These are phyloP conservation scores for Macrobrachium nipponense DNA, from an alignment of 1,140 invertebrate genomes.

Conservation along the genomic window DNA sequence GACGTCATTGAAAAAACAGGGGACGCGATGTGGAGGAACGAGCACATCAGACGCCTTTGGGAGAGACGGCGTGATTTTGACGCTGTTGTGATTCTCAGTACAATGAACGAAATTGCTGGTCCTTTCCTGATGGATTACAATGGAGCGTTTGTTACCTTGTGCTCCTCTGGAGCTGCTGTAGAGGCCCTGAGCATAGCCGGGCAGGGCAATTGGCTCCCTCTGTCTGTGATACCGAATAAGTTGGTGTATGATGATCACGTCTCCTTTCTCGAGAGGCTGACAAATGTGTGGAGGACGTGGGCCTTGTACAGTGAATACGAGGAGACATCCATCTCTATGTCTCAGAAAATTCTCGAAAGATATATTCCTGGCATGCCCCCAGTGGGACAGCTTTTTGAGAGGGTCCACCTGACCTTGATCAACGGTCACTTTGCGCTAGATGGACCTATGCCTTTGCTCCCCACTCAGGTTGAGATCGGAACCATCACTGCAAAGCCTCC, in stretches of 20 bases:
- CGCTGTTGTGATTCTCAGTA: slow-evolving; percentile 36
- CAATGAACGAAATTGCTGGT: slow-evolving; percentile 37
- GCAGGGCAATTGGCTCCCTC: slow-evolving; percentile 67
- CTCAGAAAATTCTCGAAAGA: neutral
- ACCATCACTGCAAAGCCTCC: slow-evolving; percentile 33
- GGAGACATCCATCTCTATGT: no score
- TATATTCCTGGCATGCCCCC: no score
- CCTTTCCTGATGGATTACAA: slow-evolving; percentile 49
- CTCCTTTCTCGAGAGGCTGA: slow-evolving; percentile 72
- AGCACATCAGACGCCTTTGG: slow-evolving; percentile 23
- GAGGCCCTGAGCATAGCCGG: slow-evolving; percentile 18
- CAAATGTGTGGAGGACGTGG: neutral
- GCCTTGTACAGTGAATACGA: neutral
- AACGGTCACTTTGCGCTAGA: slow-evolving; percentile 55
- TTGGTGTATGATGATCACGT: slow-evolving; percentile 71
- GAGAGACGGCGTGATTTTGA: slow-evolving; percentile 23
- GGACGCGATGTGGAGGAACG: slow-evolving; percentile 58
- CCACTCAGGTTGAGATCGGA: slow-evolving; percentile 54
- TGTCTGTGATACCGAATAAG: slow-evolving; percentile 74
- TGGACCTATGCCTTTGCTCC: slow-evolving; percentile 44
- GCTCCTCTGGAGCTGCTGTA: slow-evolving; percentile 33
- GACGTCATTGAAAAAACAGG: slow-evolving; percentile 8
- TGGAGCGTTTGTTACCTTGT: slow-evolving; percentile 38
- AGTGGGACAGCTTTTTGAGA: neutral
- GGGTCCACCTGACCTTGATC: slow-evolving; percentile 34